These are phyloP conservation scores for Torymus auratus DNA, from an alignment of 2,888 invertebrate species.

Conservation along the genomic window DNA sequence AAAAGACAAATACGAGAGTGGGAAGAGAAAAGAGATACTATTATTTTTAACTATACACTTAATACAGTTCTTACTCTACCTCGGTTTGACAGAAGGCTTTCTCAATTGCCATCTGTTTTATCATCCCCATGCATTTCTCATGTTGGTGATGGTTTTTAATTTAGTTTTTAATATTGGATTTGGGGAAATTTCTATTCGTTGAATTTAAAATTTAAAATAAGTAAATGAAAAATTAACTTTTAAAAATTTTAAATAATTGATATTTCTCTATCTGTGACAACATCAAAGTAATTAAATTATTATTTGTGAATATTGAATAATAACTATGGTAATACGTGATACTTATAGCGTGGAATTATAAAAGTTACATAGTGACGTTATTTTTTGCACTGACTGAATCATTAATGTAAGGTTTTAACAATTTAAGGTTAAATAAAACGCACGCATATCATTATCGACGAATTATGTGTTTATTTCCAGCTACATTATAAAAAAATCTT, in stretches of 20 bases:
- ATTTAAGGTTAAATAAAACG: slow-evolving; percentile 38
- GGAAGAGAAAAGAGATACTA: slow-evolving; percentile 88
- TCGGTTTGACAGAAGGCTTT: slow-evolving; percentile 88
- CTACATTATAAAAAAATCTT: slow-evolving; percentile 53
- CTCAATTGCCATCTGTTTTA: slow-evolving; percentile 79
- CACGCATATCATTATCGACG: slow-evolving; percentile 35
- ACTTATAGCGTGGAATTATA: slow-evolving; percentile 1
- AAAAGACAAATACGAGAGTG: slow-evolving; percentile 86
- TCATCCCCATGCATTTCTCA: slow-evolving; percentile 82
- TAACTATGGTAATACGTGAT: slow-evolving; percentile 25
- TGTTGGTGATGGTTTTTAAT: slow-evolving; percentile 78
- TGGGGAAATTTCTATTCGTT: too few species aligned
- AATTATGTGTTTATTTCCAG: slow-evolving; percentile 43
- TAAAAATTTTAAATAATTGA: slow-evolving; percentile 23
- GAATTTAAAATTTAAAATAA: too few species aligned
- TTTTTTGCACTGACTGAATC: slow-evolving; percentile 36
- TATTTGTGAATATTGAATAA: slow-evolving; percentile 44
- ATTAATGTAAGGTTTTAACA: slow-evolving; percentile 20
- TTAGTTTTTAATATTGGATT: too few species aligned
- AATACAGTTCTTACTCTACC: slow-evolving; percentile 94
- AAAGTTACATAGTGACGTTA: slow-evolving; percentile 19
- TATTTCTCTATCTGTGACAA: slow-evolving; percentile 25
- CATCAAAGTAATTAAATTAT: slow-evolving; percentile 8
- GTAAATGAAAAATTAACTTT: too few species aligned
- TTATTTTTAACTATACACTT: slow-evolving; percentile 94